phyloP scores from a whole-genome alignment of 2,113 vertebrate genomes.

The Cyrtonyx montezumae region DNA sequence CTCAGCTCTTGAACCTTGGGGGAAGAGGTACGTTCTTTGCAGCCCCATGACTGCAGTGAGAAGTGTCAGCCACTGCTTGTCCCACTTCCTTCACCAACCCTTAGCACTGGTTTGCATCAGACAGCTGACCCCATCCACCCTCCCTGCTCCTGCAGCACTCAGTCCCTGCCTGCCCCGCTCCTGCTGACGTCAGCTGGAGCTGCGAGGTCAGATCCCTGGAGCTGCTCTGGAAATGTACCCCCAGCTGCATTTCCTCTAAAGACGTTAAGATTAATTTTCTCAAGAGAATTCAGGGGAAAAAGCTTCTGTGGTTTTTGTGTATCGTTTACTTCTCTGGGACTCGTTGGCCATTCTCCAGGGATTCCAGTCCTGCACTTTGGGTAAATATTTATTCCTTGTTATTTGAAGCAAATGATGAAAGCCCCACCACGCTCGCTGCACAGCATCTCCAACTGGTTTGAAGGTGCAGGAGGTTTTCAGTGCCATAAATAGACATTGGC shows the following conservation, averaged over 20 bases:
- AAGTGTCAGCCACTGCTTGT: neutral
- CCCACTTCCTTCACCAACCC: slow-evolving; percentile 20
- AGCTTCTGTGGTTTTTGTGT: slow-evolving; percentile 43
- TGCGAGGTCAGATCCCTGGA: slow-evolving; percentile 55
- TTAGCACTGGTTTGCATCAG: neutral
- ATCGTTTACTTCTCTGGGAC: slow-evolving; percentile 56
- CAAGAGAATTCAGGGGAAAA: slow-evolving; percentile 51
- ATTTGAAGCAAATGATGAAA: slow-evolving; percentile 58
- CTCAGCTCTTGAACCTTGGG: neutral
- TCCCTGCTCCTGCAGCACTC: neutral
- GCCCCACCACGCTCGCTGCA: slow-evolving; percentile 10
- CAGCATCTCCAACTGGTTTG: slow-evolving; percentile 19
- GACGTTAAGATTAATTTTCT: slow-evolving; percentile 61
- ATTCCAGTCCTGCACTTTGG: slow-evolving; percentile 37
- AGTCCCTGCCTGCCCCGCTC: slow-evolving; percentile 47
- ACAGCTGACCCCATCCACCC: neutral
- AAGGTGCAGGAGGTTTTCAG: slow-evolving; percentile 34
- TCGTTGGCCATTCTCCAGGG: slow-evolving; percentile 52
- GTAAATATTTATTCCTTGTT: slow-evolving; percentile 68
- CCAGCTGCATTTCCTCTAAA: slow-evolving; percentile 65
- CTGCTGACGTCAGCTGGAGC: slow-evolving; percentile 53
- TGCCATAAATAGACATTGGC: neutral
- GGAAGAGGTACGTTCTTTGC: neutral
- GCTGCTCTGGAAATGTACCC: slow-evolving; percentile 52
- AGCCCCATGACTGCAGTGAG: accelerated